These are phyloP conservation scores for Zeugodacus cucurbitae DNA, from an alignment of 1,140 invertebrate genomes.

Conservation along the genomic window DNA sequence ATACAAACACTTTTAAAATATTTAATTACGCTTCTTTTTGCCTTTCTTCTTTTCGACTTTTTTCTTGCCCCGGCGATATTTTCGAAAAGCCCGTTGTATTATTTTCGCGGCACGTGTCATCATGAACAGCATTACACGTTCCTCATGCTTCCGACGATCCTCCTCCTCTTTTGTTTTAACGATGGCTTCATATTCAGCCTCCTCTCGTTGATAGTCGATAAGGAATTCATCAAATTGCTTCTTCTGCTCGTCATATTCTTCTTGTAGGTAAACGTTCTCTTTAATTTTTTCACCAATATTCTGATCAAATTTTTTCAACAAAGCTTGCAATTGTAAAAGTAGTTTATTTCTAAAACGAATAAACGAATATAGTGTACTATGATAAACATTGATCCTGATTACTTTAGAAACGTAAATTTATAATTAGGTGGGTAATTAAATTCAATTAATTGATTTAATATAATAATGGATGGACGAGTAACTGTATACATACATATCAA, in stretches of 20 bases:
- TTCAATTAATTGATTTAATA: too few species aligned
- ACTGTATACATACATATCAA: not conserved
- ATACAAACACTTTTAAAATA: not conserved
- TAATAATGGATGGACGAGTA: too few species aligned
- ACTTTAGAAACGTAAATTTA: not conserved
- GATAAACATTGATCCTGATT: too few species aligned
- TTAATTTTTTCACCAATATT: conserved; percentile 48
- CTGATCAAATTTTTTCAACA: conserved; percentile 46
- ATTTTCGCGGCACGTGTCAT: conserved; percentile 45
- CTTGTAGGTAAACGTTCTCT: conserved; percentile 44
- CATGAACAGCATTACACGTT: conserved; percentile 47
- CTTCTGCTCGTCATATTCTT: conserved; percentile 39
- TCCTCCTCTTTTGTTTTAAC: conserved; percentile 40
- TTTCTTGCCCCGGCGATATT: conserved; percentile 30
- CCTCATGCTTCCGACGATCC: conserved; percentile 39
- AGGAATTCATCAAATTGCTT: conserved; percentile 45
- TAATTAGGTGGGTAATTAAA: too few species aligned
- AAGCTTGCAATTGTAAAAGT: conserved; percentile 42
- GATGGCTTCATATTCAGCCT: conserved; percentile 42
- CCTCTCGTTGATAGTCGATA: conserved; percentile 39
- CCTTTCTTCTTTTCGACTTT: conserved; percentile 40
- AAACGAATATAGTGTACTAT: not conserved
- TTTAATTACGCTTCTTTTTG: conserved; percentile 40
- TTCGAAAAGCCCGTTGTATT: conserved; percentile 43
- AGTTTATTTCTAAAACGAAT: conserved; percentile 45